Conservation (phyloP, 2,888 invertebrate genomes). For the Leistus spinibarbis region DNA sequence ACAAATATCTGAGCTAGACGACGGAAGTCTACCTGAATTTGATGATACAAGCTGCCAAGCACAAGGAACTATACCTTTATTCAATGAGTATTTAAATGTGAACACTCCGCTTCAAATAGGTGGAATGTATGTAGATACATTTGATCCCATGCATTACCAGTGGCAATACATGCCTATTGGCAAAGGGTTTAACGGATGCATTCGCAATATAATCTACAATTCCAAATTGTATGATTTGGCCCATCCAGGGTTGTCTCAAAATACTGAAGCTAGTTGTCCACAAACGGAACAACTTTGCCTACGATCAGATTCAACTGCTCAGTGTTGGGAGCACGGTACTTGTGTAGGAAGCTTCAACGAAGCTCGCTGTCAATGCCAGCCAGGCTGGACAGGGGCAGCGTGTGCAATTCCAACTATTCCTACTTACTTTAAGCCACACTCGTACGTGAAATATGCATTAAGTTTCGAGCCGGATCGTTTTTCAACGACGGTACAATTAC, state of each 20-base stretch:
- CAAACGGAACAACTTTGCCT: slow-evolving; percentile 93
- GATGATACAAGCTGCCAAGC: slow-evolving; percentile 91
- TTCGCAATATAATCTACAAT: slow-evolving; percentile 93
- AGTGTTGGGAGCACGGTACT: slow-evolving; percentile 93
- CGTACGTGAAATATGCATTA: slow-evolving; percentile 95
- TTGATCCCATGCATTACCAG: slow-evolving; percentile 85
- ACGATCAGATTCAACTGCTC: slow-evolving; percentile 81
- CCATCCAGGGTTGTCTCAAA: slow-evolving; percentile 85
- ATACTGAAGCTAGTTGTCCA: slow-evolving; percentile 89
- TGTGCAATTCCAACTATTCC: slow-evolving; percentile 86
- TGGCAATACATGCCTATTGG: slow-evolving; percentile 92
- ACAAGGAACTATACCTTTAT: slow-evolving; percentile 87
- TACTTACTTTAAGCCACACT: slow-evolving; percentile 90
- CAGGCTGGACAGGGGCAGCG: slow-evolving; percentile 92
- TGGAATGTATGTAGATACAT: slow-evolving; percentile 87
- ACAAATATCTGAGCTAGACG: slow-evolving; percentile 86
- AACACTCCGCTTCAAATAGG: slow-evolving; percentile 96
- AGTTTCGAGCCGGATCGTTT: slow-evolving; percentile 93
- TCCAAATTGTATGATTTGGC: slow-evolving; percentile 95
- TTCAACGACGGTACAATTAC: slow-evolving; percentile 88
- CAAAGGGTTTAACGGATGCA: slow-evolving; percentile 94
- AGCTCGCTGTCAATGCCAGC: slow-evolving; percentile 91
- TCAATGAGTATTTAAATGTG: slow-evolving; percentile 94
- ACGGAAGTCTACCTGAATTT: slow-evolving; percentile 86
- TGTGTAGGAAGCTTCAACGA: slow-evolving; percentile 90